phyloP scores from a whole-genome alignment of 2,797 vertebrate genomes.

The Pempheris klunzingeri region DNA sequence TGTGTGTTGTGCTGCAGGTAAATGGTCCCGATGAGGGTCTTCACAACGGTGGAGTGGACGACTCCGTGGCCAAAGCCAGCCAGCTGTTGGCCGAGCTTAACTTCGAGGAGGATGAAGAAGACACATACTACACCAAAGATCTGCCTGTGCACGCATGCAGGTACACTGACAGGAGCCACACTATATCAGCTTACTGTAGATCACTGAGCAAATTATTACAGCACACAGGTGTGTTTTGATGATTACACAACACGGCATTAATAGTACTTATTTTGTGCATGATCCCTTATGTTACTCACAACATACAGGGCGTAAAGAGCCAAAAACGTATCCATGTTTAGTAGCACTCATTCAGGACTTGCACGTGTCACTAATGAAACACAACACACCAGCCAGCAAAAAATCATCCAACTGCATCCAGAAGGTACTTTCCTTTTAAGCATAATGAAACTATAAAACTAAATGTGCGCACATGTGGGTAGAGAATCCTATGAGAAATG shows the following conservation, averaged over 20 bases:
- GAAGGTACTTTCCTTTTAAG: not conserved
- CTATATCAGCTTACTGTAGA: not conserved
- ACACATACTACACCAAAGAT: conserved; percentile 97
- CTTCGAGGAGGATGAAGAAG: conserved; percentile 96
- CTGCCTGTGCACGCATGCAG: conserved; percentile 96
- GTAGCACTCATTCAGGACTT: no score
- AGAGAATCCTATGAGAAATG: no score
- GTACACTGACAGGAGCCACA: conserved; percentile 71
- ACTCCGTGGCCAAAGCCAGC: conserved; percentile 91
- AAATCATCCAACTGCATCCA: no score
- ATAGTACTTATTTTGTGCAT: not conserved
- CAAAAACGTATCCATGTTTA: no score
- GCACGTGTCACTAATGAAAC: not conserved
- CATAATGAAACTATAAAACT: not conserved
- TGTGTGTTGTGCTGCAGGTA: conserved; percentile 79
- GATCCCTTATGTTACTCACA: not conserved
- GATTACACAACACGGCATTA: not conserved
- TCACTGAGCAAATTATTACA: not conserved
- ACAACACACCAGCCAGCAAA: not conserved
- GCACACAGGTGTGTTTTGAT: no score
- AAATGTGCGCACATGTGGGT: no score
- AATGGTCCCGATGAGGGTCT: conserved; percentile 93
- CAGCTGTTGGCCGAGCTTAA: conserved; percentile 94
- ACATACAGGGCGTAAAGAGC: not conserved
- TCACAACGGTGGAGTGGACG: conserved; percentile 91